These are phyloP conservation scores for Drosophila seguyi DNA, from an alignment of 1,140 invertebrate species.

Conservation along the genomic window DNA sequence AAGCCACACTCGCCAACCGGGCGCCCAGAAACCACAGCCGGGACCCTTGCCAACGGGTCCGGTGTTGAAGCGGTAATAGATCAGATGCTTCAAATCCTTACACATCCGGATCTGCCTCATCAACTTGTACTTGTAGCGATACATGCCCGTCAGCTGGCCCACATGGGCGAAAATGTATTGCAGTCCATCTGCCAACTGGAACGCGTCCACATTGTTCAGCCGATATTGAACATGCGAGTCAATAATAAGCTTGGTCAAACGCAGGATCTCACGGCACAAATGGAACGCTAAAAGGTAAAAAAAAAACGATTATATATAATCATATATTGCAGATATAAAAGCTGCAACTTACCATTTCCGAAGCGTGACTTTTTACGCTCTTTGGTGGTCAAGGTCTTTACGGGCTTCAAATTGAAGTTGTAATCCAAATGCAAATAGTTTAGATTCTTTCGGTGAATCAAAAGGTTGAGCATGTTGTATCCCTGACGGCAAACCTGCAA, in stretches of 20 bases:
- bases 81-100: constrained; percentile 99
- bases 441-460: constrained; percentile 99
- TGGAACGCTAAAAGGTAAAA: constrained; percentile 93
- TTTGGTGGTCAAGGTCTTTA: constrained; percentile 99
- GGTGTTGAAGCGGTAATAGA: constrained; percentile 99
- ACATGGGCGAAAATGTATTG: constrained; percentile 99
- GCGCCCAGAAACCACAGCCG: constrained; percentile 99
- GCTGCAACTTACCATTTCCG: constrained; percentile 92
- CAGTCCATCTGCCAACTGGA: constrained; percentile 98
- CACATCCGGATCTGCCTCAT: constrained; percentile 99
- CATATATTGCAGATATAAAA: background rate
- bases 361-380: constrained; percentile 99
- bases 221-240: constrained; percentile 99
- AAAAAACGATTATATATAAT: background rate
- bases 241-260: constrained; percentile 98
- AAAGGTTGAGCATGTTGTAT: constrained; percentile 99
- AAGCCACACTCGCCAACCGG: constrained; percentile 99
- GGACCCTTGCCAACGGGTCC: constrained; percentile 99
- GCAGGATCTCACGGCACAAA: constrained; percentile 98
- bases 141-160: constrained; percentile 99
- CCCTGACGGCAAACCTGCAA: constrained; percentile 99
- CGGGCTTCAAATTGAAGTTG: constrained; percentile 99
- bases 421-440: constrained; percentile 99
- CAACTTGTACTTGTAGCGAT: constrained; percentile 99
- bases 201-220: constrained; percentile 99